Percentiles rank a stretch among this genome's conserved stretches.
These are phyloP conservation scores for Zaprionus nigranus DNA, from an alignment of 1,140 invertebrate species.

Conservation along the genomic window DNA sequence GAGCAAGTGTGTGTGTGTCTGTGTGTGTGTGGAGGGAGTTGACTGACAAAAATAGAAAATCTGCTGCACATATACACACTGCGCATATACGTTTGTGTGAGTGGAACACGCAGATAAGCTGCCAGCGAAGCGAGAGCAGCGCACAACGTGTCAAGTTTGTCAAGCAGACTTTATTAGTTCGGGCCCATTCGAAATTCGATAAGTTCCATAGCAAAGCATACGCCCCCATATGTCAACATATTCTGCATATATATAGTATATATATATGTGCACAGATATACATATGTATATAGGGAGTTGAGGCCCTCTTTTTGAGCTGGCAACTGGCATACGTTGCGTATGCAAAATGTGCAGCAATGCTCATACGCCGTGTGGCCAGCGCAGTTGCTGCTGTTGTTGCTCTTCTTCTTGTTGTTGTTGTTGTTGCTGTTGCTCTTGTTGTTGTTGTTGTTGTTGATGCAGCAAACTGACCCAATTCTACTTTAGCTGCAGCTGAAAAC, in stretches of 20 bases:
- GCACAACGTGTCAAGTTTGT: slow-evolving; percentile 64
- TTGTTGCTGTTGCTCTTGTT: not conserved
- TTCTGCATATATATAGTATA: not conserved
- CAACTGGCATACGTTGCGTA: slow-evolving; percentile 39
- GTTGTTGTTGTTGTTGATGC: slow-evolving; percentile 3
- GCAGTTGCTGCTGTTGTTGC: not conserved
- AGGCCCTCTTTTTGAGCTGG: not conserved
- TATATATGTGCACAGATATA: not conserved
- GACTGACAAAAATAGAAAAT: slow-evolving; percentile 38
- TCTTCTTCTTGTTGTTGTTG: not conserved
- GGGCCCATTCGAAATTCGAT: not conserved
- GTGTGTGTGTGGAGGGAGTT: slow-evolving; percentile 5
- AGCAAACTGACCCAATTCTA: slow-evolving; percentile 42
- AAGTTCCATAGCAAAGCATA: not conserved
- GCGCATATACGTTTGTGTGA: not conserved
- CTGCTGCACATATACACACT: not conserved
- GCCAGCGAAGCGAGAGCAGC: not conserved
- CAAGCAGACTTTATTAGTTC: slow-evolving; percentile 20
- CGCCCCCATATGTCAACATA: slow-evolving; percentile 12
- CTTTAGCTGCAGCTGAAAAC: slow-evolving; percentile 37
- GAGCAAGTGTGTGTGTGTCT: not conserved
- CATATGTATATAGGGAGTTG: not conserved
- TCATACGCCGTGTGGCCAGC: slow-evolving; percentile 24
- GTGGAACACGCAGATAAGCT: not conserved
- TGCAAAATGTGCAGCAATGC: slow-evolving; percentile 36